Percentiles rank a stretch among this genome's conserved stretches.
These are phyloP conservation scores for Sebastes schlegelii DNA, from an alignment of 2,113 vertebrate genomes.

Conservation along the genomic window DNA sequence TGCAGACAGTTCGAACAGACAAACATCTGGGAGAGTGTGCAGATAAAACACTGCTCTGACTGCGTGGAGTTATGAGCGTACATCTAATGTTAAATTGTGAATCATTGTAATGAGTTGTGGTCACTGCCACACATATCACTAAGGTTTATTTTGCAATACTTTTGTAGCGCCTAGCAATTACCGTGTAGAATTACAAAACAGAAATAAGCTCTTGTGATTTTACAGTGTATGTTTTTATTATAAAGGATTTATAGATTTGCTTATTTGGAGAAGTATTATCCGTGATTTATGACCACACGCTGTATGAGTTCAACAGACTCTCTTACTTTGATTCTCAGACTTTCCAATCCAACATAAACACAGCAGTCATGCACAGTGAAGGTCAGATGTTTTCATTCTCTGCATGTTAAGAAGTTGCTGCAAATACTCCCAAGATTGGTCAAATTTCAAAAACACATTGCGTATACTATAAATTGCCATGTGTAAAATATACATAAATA, in stretches of 20 bases:
- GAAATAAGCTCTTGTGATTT: slow-evolving; percentile 10
- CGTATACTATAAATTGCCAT: slow-evolving; percentile 49
- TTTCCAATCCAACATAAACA: slow-evolving; percentile 66
- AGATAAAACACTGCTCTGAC: slow-evolving; percentile 6
- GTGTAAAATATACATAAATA: neutral
- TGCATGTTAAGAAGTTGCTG: slow-evolving; percentile 42
- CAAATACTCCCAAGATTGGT: slow-evolving; percentile 35
- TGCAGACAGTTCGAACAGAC: slow-evolving; percentile 13
- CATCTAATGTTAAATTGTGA: neutral
- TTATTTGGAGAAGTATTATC: slow-evolving; percentile 38
- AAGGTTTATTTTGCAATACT: neutral
- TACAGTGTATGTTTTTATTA: slow-evolving; percentile 39
- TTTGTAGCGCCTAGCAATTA: slow-evolving; percentile 1
- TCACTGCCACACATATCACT: neutral
- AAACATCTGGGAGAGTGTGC: slow-evolving; percentile 12
- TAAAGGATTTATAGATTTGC: slow-evolving; percentile 30
- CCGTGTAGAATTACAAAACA: neutral
- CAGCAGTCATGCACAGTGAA: slow-evolving; percentile 48
- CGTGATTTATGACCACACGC: slow-evolving; percentile 67
- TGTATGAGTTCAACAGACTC: slow-evolving; percentile 43
- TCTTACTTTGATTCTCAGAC: slow-evolving; percentile 49
- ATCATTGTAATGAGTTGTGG: neutral
- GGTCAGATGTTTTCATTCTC: slow-evolving; percentile 51
- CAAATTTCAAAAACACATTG: slow-evolving; percentile 52
- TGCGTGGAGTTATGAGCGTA: neutral